Conservation (phyloP, 2,888 invertebrate species). For the Phlogophora meticulosa region DNA sequence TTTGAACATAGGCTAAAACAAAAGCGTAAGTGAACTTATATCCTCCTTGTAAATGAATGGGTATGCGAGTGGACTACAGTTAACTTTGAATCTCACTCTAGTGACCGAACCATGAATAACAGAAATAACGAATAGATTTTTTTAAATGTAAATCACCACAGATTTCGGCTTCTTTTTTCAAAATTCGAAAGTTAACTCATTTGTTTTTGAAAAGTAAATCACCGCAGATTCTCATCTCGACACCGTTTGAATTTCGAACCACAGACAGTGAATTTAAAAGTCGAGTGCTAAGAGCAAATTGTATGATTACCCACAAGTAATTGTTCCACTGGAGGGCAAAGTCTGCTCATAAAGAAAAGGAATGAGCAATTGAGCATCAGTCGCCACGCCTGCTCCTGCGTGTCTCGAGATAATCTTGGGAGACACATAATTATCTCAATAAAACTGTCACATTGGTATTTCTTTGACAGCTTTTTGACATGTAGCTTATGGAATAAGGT, state of each 20-base stretch:
- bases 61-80: too few relatives aligned
- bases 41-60: too few relatives aligned
- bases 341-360: background rate
- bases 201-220: too few relatives aligned
- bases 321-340: background rate
- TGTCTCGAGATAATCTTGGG: slow-evolving; percentile 11
- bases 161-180: too few relatives aligned
- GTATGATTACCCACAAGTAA: background rate
- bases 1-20: too few relatives aligned
- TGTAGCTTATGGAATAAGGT: background rate
- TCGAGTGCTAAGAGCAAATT: background rate
- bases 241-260: slow-evolving; percentile 6
- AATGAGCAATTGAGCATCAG: slow-evolving; percentile 8
- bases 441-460: slow-evolving; percentile 27
- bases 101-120: too few relatives aligned
- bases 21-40: too few relatives aligned
- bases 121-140: too few relatives aligned
- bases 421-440: slow-evolving; percentile 20
- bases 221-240: background rate
- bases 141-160: too few relatives aligned
- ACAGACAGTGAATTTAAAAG: background rate
- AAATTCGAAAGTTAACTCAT: too few relatives aligned
- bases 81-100: too few relatives aligned
- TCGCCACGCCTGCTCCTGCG: slow-evolving; percentile 12
- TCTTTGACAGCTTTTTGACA: background rate